Percentiles rank a stretch among this genome's conserved stretches.
These are phyloP conservation scores for Emydoidea blandingii DNA, from an alignment of 2,797 vertebrate genomes.

Conservation along the genomic window DNA sequence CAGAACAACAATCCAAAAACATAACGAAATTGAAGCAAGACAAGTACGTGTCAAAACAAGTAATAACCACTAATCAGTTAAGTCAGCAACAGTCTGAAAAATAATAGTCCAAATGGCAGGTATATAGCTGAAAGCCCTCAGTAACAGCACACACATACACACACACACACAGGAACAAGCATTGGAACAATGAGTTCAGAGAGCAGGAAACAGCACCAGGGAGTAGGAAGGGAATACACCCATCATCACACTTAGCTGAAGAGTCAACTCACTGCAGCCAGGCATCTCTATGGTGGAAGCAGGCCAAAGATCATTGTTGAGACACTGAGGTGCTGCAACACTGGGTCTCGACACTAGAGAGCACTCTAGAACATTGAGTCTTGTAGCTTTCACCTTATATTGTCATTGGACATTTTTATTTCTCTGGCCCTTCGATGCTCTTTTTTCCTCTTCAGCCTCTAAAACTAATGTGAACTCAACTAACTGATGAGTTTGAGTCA, in stretches of 20 bases:
- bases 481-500: not conserved
- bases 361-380: not conserved
- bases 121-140: not conserved
- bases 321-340: not conserved
- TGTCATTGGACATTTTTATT: not conserved
- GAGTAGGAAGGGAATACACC: not conserved
- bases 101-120: not conserved
- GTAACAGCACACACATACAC: not conserved
- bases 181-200: not conserved
- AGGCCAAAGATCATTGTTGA: not conserved
- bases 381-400: not conserved
- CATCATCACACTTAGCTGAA: not conserved
- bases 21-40: not conserved
- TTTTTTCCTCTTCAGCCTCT: not conserved
- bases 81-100: not conserved
- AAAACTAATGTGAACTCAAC: not conserved
- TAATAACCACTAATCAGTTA: not conserved
- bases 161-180: not conserved
- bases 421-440: not conserved
- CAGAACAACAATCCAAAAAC: not conserved
- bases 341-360: not conserved
- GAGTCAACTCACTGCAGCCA: not conserved
- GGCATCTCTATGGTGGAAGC: not conserved
- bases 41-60: not conserved
- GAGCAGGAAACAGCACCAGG: not conserved